phyloP scores from a whole-genome alignment of 2,797 vertebrate genomes.

The Chloroceryle inda region DNA sequence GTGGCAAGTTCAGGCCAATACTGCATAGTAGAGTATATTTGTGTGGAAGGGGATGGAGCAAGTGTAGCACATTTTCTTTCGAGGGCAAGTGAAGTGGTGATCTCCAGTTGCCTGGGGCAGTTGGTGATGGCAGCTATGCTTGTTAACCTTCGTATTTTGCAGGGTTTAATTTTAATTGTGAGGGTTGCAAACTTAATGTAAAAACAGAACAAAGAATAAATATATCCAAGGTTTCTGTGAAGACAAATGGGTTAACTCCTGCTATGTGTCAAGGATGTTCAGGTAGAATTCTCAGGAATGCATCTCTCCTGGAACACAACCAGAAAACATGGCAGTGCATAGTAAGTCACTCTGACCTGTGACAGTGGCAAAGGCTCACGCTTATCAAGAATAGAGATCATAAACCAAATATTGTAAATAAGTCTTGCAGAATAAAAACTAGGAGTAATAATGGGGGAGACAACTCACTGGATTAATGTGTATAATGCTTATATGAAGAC shows the following conservation, averaged over 20 bases:
- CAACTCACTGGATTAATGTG: not conserved
- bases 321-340: not conserved
- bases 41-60: not conserved
- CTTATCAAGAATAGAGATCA: not conserved
- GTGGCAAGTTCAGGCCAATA: not conserved
- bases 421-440: not conserved
- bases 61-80: not conserved
- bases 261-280: not conserved
- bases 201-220: not conserved
- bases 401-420: not conserved
- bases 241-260: not conserved
- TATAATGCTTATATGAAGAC: not conserved
- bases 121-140: not conserved
- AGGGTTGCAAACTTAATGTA: not conserved
- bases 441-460: fast-evolving
- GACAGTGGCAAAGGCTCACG: not conserved
- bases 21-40: not conserved
- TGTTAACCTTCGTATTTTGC: not conserved
- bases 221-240: not conserved
- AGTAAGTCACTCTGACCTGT: not conserved
- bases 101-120: not conserved
- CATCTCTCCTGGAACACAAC: not conserved
- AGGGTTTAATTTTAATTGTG: not conserved
- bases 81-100: not conserved
- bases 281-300: not conserved